Evolutionary conservation across 2,888 invertebrate genomes (phyloP).

Genomic region (Synanthedon myopaeformis): DNA sequence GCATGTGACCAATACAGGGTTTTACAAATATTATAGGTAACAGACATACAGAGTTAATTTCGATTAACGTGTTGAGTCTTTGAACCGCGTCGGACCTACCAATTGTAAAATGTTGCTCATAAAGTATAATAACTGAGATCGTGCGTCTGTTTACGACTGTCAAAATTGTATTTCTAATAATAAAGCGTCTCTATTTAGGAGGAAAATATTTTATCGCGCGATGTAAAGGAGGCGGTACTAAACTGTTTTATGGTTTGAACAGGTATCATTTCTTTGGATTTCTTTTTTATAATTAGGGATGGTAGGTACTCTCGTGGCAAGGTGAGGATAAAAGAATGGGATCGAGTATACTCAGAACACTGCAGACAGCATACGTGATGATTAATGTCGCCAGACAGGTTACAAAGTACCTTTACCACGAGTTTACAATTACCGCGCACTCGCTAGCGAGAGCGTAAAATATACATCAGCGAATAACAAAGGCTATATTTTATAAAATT

Average conservation of each 20-base stretch:
- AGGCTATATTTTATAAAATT: no score
- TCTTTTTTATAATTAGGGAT: not conserved
- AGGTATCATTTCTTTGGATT: conserved; percentile 29
- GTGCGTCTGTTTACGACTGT: conserved; percentile 56
- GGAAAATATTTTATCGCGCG: conserved; percentile 56
- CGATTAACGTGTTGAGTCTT: conserved; percentile 18
- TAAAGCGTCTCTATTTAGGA: conserved; percentile 65
- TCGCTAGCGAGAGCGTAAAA: no score
- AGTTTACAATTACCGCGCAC: no score
- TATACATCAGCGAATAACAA: no score
- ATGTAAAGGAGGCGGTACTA: conserved; percentile 48
- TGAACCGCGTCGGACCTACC: conserved; percentile 3
- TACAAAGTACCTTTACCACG: no score
- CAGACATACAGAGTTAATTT: conserved; percentile 2
- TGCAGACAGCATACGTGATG: no score
- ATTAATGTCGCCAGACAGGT: no score
- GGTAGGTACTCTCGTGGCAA: not conserved
- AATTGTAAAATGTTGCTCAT: conserved; percentile 54
- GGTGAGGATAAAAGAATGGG: not conserved
- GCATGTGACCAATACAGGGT: no score
- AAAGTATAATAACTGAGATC: conserved; percentile 55
- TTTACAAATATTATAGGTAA: no score
- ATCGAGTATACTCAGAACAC: no score
- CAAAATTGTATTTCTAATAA: conserved; percentile 67
- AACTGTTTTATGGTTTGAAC: conserved; percentile 35